A percentile compares a stretch with the other conserved stretches of the same genome.
phyloP scores from a whole-genome alignment of 1,140 invertebrate genomes.

The Sitobion miscanthi region DNA sequence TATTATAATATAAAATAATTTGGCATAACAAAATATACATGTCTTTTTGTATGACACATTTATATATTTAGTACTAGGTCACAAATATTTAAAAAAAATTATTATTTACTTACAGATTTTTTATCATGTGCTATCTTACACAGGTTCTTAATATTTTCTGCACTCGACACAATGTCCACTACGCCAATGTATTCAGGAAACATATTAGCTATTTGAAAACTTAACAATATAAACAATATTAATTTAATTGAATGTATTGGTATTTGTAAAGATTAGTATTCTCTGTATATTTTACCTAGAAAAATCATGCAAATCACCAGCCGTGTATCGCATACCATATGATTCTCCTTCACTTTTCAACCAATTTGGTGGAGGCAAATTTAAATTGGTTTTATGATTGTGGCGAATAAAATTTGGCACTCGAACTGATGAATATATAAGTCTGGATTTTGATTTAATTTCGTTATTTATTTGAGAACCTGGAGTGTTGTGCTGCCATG shows the following conservation, averaged over 20 bases:
- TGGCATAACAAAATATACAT: background rate
- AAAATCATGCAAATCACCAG: background rate
- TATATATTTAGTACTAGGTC: background rate
- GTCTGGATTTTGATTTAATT: background rate
- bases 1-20: background rate
- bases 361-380: background rate
- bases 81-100: background rate
- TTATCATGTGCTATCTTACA: constrained; percentile 87
- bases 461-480: background rate
- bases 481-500: background rate
- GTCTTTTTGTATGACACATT: background rate
- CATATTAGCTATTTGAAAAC: constrained; percentile 89
- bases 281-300: background rate
- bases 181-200: constrained; percentile 88
- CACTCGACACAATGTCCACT: constrained; percentile 90
- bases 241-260: background rate
- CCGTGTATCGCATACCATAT: background rate
- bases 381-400: background rate
- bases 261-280: background rate
- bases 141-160: constrained; percentile 91
- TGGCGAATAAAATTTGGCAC: background rate
- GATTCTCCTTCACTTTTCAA: background rate
- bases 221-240: constrained; percentile 60
- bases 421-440: background rate
- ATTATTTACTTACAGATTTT: constrained; percentile 66